A percentile compares a stretch with the other conserved stretches of the same genome.
These are phyloP conservation scores for Chrysopilus asiliformis DNA, from an alignment of 2,888 invertebrate genomes.

Conservation along the genomic window DNA sequence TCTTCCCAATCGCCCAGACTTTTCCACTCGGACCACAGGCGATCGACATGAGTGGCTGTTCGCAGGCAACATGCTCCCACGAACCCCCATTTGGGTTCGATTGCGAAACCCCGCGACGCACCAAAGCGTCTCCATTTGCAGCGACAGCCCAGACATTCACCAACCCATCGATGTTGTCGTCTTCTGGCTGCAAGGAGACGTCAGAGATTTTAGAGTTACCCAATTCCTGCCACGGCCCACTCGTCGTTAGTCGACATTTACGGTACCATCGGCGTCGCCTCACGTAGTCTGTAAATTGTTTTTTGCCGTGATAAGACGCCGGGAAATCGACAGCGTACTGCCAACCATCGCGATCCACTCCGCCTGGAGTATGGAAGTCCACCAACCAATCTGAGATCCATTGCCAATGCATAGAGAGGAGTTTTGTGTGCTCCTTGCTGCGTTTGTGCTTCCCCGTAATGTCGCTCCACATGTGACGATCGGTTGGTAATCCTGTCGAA, in stretches of 20 bases:
- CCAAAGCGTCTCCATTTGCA: slow-evolving; percentile 72
- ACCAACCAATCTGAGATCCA: slow-evolving; percentile 86
- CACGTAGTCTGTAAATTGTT: slow-evolving; percentile 80
- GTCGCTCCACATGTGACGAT: slow-evolving; percentile 87
- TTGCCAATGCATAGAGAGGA: slow-evolving; percentile 77
- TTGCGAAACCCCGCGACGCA: slow-evolving; percentile 61
- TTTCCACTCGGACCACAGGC: slow-evolving; percentile 49
- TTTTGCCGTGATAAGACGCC: slow-evolving; percentile 69
- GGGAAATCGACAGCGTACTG: slow-evolving; percentile 91
- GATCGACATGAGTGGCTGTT: slow-evolving; percentile 64
- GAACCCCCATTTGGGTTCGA: slow-evolving; percentile 55
- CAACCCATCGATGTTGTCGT: slow-evolving; percentile 36
- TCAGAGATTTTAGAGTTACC: slow-evolving; percentile 77
- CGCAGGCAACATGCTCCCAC: slow-evolving; percentile 44
- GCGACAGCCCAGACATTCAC: slow-evolving; percentile 76
- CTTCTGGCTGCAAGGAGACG: slow-evolving; percentile 56
- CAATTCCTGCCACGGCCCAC: slow-evolving; percentile 78
- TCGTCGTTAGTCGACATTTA: slow-evolving; percentile 65
- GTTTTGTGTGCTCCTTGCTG: slow-evolving; percentile 72
- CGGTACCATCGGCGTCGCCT: slow-evolving; percentile 72
- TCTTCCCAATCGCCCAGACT: slow-evolving; percentile 78
- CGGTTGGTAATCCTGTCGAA: slow-evolving; percentile 71
- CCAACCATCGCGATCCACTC: slow-evolving; percentile 86
- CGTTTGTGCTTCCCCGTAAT: slow-evolving; percentile 69
- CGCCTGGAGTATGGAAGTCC: slow-evolving; percentile 82